Percentiles rank a stretch among this genome's conserved stretches.
These are phyloP conservation scores for Tetranychus cinnabarinus DNA, from an alignment of 1,140 invertebrate genomes.

Conservation along the genomic window DNA sequence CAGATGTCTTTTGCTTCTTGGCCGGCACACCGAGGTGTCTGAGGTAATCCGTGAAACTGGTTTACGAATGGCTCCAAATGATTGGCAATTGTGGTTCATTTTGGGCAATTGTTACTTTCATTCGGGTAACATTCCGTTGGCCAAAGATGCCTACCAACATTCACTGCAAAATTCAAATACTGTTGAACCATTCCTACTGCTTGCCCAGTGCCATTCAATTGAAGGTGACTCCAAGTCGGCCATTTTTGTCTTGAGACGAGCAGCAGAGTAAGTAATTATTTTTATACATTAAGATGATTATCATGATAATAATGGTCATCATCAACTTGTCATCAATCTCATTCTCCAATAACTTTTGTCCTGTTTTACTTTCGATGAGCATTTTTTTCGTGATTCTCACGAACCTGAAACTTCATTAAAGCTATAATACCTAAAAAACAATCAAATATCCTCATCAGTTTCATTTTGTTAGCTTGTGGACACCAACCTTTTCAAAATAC, in stretches of 20 bases:
- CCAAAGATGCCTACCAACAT: constrained; percentile 10
- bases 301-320: too few relatives aligned
- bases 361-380: too few relatives aligned
- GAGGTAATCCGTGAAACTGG: constrained; percentile 7
- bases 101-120: constrained; percentile 7
- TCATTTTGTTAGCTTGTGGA: too few relatives aligned
- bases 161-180: constrained; percentile 4
- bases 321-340: too few relatives aligned
- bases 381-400: too few relatives aligned
- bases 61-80: constrained; percentile 5
- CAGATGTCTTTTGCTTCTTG: constrained; percentile 7
- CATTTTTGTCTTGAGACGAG: constrained; percentile 8
- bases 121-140: constrained; percentile 1
- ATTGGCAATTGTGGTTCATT: constrained; percentile 8
- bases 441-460: too few relatives aligned
- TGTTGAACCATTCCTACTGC: constrained; percentile 5
- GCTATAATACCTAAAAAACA: too few relatives aligned
- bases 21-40: constrained; percentile 6
- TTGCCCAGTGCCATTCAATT: constrained; percentile 5
- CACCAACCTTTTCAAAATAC: too few relatives aligned
- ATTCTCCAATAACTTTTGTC: too few relatives aligned
- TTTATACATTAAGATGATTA: background rate
- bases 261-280: constrained; percentile 5
- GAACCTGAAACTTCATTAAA: too few relatives aligned
- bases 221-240: constrained; percentile 8